A percentile compares a stretch with the other conserved stretches of the same genome.
Conservation (phyloP, 2,797 vertebrate species). For the Lutjanus argentimaculatus region DNA sequence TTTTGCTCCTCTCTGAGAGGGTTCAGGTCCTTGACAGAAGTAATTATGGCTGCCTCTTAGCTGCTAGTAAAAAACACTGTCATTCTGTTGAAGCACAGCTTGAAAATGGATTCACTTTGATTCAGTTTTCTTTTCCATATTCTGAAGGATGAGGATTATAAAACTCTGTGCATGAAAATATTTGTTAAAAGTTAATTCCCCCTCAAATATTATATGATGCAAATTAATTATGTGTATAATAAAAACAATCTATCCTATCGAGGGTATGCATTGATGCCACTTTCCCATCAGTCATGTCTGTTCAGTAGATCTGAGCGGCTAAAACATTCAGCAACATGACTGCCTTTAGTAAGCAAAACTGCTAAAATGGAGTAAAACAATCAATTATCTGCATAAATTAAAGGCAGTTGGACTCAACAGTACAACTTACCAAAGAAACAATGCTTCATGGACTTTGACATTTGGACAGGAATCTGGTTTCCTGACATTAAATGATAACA, state of each 20-base stretch:
- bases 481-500: no score
- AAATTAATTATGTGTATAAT: neutral
- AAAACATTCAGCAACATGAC: no score
- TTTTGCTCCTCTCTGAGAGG: slow-evolving; percentile 65
- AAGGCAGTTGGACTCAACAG: no score
- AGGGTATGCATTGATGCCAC: no score
- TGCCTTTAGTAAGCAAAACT: no score
- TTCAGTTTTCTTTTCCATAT: slow-evolving; percentile 19
- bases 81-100: slow-evolving; percentile 32
- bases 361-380: no score
- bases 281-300: no score
- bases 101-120: slow-evolving; percentile 56
- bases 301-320: no score
- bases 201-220: neutral
- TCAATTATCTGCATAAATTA: no score
- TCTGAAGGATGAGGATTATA: neutral
- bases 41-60: slow-evolving; percentile 63
- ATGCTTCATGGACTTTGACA: no score
- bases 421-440: no score
- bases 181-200: neutral
- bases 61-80: slow-evolving; percentile 48
- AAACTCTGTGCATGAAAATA: neutral
- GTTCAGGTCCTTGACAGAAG: slow-evolving; percentile 67
- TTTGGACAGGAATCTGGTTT: no score
- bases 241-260: neutral